A percentile compares a stretch with the other conserved stretches of the same genome.
These are phyloP conservation scores for Rhodeus uyekii DNA, from an alignment of 2,797 vertebrate genomes.

Conservation along the genomic window DNA sequence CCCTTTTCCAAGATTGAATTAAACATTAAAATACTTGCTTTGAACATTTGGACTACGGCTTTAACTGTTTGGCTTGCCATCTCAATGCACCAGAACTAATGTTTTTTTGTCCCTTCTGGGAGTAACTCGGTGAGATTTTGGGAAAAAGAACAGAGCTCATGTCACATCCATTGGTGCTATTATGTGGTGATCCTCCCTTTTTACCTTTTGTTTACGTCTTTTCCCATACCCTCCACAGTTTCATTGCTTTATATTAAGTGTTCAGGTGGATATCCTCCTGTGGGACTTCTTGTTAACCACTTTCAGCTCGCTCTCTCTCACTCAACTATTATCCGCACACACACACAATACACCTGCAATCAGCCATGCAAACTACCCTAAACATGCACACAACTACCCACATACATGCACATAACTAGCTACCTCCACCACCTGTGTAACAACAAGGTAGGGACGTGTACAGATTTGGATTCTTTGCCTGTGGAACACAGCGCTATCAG, in stretches of 20 bases:
- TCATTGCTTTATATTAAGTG: conserved; percentile 22
- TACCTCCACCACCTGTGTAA: conserved; percentile 84
- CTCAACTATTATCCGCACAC: conserved; percentile 47
- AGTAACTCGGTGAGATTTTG: conserved; percentile 26
- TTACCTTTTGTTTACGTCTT: conserved; percentile 35
- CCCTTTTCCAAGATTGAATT: conserved; percentile 16
- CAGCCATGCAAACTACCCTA: conserved; percentile 42
- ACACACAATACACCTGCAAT: conserved; percentile 48
- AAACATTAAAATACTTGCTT: conserved; percentile 33
- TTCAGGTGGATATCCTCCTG: conserved; percentile 13
- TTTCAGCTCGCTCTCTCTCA: conserved; percentile 41
- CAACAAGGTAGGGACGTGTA: conserved; percentile 74
- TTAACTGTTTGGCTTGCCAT: conserved; percentile 34
- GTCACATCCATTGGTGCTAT: conserved; percentile 53
- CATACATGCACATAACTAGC: conserved; percentile 48
- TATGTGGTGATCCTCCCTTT: conserved; percentile 45
- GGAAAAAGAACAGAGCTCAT: conserved; percentile 39
- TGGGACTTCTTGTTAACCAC: conserved; percentile 26
- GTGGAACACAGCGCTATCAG: conserved; percentile 48
- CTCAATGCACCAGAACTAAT: conserved; percentile 15
- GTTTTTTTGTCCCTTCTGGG: conserved; percentile 14
- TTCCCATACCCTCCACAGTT: conserved; percentile 15
- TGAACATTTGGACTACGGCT: conserved; percentile 42
- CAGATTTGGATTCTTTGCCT: conserved; percentile 47
- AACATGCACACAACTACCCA: conserved; percentile 49